Evolutionary conservation across 2,888 invertebrate species (phyloP), one percentile per base, ranked within the genome.

Genomic region (Chrysotoxum bicinctum): DNA sequence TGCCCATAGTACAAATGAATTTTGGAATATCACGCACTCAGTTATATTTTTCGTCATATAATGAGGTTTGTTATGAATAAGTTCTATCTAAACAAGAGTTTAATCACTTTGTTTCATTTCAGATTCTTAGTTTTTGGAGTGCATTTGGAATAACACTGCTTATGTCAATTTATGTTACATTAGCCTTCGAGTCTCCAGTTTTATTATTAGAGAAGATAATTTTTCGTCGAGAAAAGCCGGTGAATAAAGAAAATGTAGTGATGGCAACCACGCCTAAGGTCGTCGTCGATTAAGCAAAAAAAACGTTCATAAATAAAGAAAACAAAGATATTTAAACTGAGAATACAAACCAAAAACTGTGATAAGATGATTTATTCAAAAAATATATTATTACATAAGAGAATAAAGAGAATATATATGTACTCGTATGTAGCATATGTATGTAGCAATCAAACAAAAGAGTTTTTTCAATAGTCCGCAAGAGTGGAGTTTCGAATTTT

Each of bases 41-140:
- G 8, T 9, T 32, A 12, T 66, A 87, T 50, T 86, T 87, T 74
- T 73, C 87, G 0, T 68, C 64, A 8, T 81, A 79, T 23, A 75
- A 60, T 10, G 40, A 73, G 54, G 88, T 88, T 56, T 45, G 12
- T 23, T 35, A 6, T 30, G 8, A 50, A 26, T 2, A 19, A 45
- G 8, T 19, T 10, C 1, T 50, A 7, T 23, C 23, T 19, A 5
- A 7, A 2, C 7, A 14, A n/a, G 1, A n/a, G 12, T 23, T 50
- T 14, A 48, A 16, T 1, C 4, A 32, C 19, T 12, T 4, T 9
- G 14, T 35, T 50, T 32, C 14, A 3, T 35, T 35, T 7, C 35
- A 50, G 66, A 10, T 66, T n/a, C 21, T 66, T 0, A 16, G 9
- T n/a, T 66, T 66, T 35, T 66, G 32, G 32, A 50, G 50, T 7